These are phyloP conservation scores for Palaemon carinicauda DNA, from an alignment of 1,140 invertebrate species.

Conservation along the genomic window DNA sequence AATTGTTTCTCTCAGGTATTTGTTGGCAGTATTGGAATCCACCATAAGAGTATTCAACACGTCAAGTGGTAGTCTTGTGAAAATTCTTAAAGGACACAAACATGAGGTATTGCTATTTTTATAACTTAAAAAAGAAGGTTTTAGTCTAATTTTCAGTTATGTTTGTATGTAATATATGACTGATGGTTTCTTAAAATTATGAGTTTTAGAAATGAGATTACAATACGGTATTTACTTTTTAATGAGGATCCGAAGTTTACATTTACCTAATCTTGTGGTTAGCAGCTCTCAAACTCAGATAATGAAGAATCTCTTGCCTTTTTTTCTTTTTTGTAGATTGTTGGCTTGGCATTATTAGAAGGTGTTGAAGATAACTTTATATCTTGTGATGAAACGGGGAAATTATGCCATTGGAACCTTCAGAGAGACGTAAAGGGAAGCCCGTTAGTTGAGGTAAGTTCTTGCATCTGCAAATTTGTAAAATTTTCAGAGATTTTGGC, in stretches of 20 bases:
- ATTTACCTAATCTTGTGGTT: no score
- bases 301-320: no score
- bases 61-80: not conserved
- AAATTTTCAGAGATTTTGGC: no score
- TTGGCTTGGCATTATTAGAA: not conserved
- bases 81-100: not conserved
- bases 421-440: not conserved
- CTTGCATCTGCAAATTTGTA: not conserved
- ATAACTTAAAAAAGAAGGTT: not conserved
- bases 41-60: slow-evolving; percentile 12
- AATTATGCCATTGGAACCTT: not conserved
- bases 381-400: slow-evolving; percentile 17
- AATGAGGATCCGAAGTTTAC: no score
- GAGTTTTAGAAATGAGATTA: no score
- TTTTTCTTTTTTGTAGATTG: not conserved
- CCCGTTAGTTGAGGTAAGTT: not conserved
- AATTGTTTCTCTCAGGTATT: not conserved
- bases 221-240: no score
- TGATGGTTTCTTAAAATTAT: no score
- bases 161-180: no score
- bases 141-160: not conserved
- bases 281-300: no score
- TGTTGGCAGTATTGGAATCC: not conserved
- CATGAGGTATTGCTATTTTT: not conserved
- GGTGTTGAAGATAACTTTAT: not conserved